phyloP scores from a whole-genome alignment of 2,113 vertebrate genomes.

The Panthera leo region DNA sequence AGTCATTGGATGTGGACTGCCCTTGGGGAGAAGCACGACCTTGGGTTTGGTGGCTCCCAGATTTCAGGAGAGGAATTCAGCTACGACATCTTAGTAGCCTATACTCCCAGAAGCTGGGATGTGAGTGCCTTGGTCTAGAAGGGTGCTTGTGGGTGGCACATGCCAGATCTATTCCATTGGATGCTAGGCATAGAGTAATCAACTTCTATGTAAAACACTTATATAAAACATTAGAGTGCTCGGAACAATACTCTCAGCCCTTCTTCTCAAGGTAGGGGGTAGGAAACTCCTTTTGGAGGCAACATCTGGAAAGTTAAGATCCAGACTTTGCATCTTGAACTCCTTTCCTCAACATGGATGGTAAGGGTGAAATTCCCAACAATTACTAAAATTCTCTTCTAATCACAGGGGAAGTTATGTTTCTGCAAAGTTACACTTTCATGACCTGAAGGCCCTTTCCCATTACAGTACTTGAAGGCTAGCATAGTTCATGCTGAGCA shows the following conservation, averaged over 20 bases:
- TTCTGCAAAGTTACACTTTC: conserved; percentile 14
- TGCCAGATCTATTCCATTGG: neutral
- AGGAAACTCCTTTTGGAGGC: neutral
- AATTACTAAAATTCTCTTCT: neutral
- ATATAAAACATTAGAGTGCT: neutral
- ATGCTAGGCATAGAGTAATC: neutral
- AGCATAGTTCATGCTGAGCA: neutral
- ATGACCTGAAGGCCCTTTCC: neutral
- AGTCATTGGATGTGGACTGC: neutral
- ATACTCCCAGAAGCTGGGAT: neutral
- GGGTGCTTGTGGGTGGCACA: neutral
- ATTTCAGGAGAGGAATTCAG: neutral
- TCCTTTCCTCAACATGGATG: neutral
- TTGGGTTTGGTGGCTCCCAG: neutral
- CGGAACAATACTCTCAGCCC: neutral
- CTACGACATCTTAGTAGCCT: neutral
- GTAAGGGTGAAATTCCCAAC: neutral
- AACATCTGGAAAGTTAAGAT: neutral
- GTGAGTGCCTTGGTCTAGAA: neutral
- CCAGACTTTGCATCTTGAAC: neutral
- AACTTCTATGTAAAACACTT: neutral
- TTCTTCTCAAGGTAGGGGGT: neutral
- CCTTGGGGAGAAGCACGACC: neutral
- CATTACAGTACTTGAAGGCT: neutral
- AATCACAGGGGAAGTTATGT: neutral